Base-by-base conservation (phyloP, 2,113 vertebrate genomes). In the Neofelis nebulosa region DNA sequence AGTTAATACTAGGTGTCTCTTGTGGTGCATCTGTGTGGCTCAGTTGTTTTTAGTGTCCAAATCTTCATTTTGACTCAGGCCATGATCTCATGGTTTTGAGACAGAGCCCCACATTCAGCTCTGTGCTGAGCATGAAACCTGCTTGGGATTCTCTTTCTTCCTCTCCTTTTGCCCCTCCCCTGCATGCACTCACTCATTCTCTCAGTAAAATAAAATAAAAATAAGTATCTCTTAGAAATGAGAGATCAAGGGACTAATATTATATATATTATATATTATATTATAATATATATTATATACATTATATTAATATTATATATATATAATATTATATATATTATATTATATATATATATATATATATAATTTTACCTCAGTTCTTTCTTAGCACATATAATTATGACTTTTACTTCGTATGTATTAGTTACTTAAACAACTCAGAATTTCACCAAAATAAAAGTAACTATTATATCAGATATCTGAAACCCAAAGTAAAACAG, bases 401-500 rank as follows among this genome's bases (percentile, higher is more conserved):
- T 45, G 41, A 63, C 33, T 29, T 94, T 83, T 74, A 87, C 36
- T 91, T 79, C 74, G 12, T 13, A 11, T 25, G 25, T 2, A 50
- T 13, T 27, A 89, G 12, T 73, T 52, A 86, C 18, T 50, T 45
- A 93, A 91, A 55, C 7, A 71, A 79, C 41, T 92, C 78, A 86
- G 52, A 45, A 87, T 50, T 52, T 71, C 21, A 93, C n/a, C 41
- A 94, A 96, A 94, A 78, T 66, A 91, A 84, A 95, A 90, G 81
- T 33, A 41, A 79, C 29, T 76, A 41, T 82, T 65, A 52, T 11
- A 61, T 55, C 3, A 96, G 84, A 93, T 73, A 95, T 55, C 13
- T 97, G 61, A 92, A 79, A 79, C 11, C 18, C 45, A 82, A 89
- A 63, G 19, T 13, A 41, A 88, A 79, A 94, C 83, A 94, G 18